phyloP scores from a whole-genome alignment of 2,113 vertebrate species.

The Corydoras sp. region DNA sequence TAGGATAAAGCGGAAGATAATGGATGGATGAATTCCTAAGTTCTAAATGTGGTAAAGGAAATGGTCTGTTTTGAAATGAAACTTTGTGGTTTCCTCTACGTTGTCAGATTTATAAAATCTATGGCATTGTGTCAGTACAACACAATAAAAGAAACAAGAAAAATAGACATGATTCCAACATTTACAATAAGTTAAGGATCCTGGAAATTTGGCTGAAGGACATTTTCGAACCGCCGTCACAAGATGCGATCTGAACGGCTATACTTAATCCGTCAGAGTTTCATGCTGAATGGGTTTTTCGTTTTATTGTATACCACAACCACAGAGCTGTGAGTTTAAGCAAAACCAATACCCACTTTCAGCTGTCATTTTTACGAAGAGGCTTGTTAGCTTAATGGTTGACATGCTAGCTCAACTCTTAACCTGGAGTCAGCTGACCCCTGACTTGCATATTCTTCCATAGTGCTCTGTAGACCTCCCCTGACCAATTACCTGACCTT shows the following conservation, averaged over 20 bases:
- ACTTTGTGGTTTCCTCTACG: slow-evolving; percentile 43
- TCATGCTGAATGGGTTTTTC: too few species aligned
- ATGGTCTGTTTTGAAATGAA: slow-evolving; percentile 30
- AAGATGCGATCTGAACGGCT: too few species aligned
- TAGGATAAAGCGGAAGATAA: too few species aligned
- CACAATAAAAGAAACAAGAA: slow-evolving; percentile 45
- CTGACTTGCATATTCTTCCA: slow-evolving; percentile 42
- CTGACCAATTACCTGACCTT: slow-evolving; percentile 39
- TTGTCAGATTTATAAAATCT: slow-evolving; percentile 43
- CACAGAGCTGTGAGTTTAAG: too few species aligned
- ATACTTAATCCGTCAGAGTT: too few species aligned
- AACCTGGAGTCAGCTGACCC: slow-evolving; percentile 45
- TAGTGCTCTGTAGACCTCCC: slow-evolving; percentile 29
- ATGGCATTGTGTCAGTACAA: slow-evolving; percentile 54
- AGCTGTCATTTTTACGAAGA: slow-evolving; percentile 40
- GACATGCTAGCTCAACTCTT: slow-evolving; percentile 41
- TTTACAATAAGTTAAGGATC: slow-evolving; percentile 54
- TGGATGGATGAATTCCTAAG: too few species aligned
- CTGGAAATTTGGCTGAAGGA: slow-evolving; percentile 41
- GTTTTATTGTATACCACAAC: too few species aligned
- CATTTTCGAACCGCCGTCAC: too few species aligned
- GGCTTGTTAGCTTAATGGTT: slow-evolving; percentile 39
- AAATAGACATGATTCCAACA: slow-evolving; percentile 52
- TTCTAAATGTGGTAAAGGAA: slow-evolving; percentile 24
- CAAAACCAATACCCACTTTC: slow-evolving; percentile 8